Base-by-base conservation (phyloP, 1,140 invertebrate genomes). In the Drosophila baimaii region DNA sequence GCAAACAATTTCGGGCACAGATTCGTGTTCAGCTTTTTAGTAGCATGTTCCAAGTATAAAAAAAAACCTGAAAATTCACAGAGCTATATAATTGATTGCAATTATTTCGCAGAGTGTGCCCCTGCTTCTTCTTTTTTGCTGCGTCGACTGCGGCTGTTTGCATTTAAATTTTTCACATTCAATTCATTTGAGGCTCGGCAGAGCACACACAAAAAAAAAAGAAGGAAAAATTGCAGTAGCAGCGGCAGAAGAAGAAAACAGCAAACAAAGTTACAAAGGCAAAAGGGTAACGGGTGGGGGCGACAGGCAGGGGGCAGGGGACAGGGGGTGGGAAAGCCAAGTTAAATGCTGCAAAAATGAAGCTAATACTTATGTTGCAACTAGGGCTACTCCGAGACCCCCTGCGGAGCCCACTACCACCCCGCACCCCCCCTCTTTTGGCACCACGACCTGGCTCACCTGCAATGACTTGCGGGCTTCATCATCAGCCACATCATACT, bases 131-230 rank as follows among this genome's bases (percentile, higher is more conserved):
- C 35, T 68, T 69, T 69, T 77, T 81, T 65, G 79, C 62, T 79
- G 82, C 81, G 62, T 73, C 56, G 76, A 69, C 83, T 82, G 83
- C 83, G 83, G 72, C 83, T 88, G 83, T 88, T 88, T 88, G 80
- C 83, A 88, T 88, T 88, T 88, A 88, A 88, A 88, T 88, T 88
- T 88, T 88, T 88, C 83, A 88, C 83, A 83, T 88, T 89, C 84
- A 88, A 88, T 88, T 88, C 83, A 89, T 88, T 88, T 88, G 83
- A 88, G 83, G 83, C 83, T 85, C 79, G 84, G 68, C 72, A 72
- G 54, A 37, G 65, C 78, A 79, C 56, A 56, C 44, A 77, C 5
- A 77, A 54, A 76, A 61, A 54, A 66, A 74, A 39, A 19, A 17
- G 0, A 12, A 23, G 15, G 49, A n/a, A 59, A 59, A 59, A 23